Percentiles rank a stretch among this genome's conserved stretches.
phyloP scores from a whole-genome alignment of 1,140 invertebrate species.

The Aporrectodea caliginosa region DNA sequence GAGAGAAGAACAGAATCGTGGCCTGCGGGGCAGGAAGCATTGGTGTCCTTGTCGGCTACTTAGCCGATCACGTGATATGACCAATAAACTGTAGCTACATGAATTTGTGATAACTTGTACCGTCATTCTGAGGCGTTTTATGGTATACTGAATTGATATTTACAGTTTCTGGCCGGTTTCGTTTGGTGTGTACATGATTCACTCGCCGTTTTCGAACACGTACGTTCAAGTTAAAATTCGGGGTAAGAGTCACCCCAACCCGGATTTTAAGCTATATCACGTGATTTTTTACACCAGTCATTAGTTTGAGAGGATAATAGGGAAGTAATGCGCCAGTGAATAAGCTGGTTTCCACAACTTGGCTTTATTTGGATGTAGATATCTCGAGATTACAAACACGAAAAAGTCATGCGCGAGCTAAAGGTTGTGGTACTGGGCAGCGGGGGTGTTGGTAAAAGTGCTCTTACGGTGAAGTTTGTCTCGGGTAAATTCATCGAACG shows the following conservation, averaged over 20 bases:
- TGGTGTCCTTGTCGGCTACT: too few relatives aligned
- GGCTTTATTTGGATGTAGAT: background rate
- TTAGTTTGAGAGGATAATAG: background rate
- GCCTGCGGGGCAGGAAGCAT: too few relatives aligned
- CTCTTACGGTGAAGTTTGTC: conserved; percentile 97
- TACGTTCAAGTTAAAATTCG: too few relatives aligned
- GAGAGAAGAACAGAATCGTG: too few relatives aligned
- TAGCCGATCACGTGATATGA: too few relatives aligned
- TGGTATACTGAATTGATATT: too few relatives aligned
- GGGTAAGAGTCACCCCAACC: background rate
- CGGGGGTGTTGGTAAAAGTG: conserved; percentile 97
- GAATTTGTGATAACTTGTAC: too few relatives aligned
- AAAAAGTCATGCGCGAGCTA: conserved; percentile 84
- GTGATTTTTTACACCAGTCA: background rate
- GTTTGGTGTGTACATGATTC: too few relatives aligned
- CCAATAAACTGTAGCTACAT: too few relatives aligned
- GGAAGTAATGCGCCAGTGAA: background rate
- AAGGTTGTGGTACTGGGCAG: conserved; percentile 98
- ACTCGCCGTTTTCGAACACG: too few relatives aligned
- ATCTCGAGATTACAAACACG: background rate
- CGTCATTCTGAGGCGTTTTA: too few relatives aligned
- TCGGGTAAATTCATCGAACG: conserved; percentile 99
- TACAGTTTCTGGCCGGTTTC: too few relatives aligned
- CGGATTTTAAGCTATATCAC: background rate
- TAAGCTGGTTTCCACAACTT: background rate